phyloP scores from a whole-genome alignment of 2,888 invertebrate species.

The Nebria salina region DNA sequence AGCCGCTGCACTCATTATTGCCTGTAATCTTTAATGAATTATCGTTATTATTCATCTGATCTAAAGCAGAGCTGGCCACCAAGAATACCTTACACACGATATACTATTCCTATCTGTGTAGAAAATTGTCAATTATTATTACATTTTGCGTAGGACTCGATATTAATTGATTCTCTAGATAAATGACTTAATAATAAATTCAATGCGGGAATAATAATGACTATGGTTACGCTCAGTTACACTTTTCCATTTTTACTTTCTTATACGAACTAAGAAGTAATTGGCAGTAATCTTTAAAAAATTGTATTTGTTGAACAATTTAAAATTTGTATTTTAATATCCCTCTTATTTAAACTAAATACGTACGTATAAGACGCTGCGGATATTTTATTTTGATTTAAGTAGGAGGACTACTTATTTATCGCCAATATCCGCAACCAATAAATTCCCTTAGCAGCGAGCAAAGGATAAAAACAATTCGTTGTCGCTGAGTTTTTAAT shows the following conservation, averaged over 20 bases:
- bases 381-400: too few relatives aligned
- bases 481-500: background rate
- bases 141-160: background rate
- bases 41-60: background rate
- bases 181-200: background rate
- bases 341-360: too few relatives aligned
- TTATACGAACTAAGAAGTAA: too few relatives aligned
- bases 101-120: background rate
- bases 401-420: background rate
- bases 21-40: conserved; percentile 1
- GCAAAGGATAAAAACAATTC: background rate
- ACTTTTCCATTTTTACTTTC: too few relatives aligned
- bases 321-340: too few relatives aligned
- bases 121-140: conserved; percentile 1
- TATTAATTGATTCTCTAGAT: background rate
- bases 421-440: background rate
- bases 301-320: too few relatives aligned
- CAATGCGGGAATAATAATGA: background rate
- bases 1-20: conserved; percentile 1
- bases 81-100: background rate
- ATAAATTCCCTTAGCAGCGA: background rate
- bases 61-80: background rate
- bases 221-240: too few relatives aligned
- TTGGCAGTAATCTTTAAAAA: too few relatives aligned
- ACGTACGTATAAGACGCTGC: too few relatives aligned